A percentile compares a stretch with the other conserved stretches of the same genome.
phyloP scores from a whole-genome alignment of 2,888 invertebrate genomes.

The Cremastinae sp. region DNA sequence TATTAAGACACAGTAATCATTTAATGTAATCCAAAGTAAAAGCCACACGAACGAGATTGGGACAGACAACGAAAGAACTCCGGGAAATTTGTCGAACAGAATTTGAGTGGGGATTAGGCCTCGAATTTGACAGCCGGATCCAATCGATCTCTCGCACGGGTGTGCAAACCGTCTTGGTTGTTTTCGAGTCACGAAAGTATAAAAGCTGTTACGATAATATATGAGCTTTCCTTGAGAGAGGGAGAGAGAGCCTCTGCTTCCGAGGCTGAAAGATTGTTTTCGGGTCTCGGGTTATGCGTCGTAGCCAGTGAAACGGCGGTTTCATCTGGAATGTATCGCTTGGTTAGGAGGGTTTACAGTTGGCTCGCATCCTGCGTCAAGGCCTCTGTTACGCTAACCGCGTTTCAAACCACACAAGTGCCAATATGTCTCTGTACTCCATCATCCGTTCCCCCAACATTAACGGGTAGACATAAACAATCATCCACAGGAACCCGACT shows the following conservation, averaged over 20 bases:
- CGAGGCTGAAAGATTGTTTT: conserved; percentile 9
- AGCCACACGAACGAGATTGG: no score
- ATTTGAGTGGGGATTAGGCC: not conserved
- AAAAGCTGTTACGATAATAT: no score
- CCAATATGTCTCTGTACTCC: conserved; percentile 48
- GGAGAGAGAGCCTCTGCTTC: no score
- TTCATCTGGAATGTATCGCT: conserved; percentile 55
- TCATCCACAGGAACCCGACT: no score
- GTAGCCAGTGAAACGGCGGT: conserved; percentile 44
- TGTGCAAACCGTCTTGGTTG: no score
- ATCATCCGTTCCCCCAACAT: conserved; percentile 31
- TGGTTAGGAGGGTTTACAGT: conserved; percentile 28
- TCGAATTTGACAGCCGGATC: no score
- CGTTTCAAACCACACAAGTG: conserved; percentile 35
- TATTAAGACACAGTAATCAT: conserved; percentile 24
- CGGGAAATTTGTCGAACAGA: not conserved
- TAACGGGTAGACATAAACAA: conserved; percentile 7
- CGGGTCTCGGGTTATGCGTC: conserved; percentile 32
- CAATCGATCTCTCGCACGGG: no score
- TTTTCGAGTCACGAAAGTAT: no score
- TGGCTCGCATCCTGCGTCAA: conserved; percentile 38
- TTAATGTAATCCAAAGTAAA: conserved; percentile 3
- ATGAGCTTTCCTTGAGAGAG: no score
- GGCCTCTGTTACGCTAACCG: conserved; percentile 32
- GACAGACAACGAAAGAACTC: no score